Evolutionary conservation across 2,888 invertebrate species (phyloP).

Genomic region (Drosophila infuscata): DNA sequence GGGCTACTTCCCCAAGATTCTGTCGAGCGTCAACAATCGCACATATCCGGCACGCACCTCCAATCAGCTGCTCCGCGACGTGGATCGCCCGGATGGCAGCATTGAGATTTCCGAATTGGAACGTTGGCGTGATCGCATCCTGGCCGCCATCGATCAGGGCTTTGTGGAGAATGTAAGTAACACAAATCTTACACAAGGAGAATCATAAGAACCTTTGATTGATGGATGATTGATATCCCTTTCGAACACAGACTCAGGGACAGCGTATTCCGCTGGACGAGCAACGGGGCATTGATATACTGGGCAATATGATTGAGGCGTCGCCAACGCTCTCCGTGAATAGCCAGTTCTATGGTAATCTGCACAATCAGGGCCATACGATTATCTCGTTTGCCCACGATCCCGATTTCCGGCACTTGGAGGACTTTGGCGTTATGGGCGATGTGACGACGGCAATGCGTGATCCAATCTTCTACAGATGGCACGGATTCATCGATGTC

Average conservation of each 20-base stretch:
- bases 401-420: constrained; percentile 90
- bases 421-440: constrained; percentile 91
- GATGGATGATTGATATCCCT: too few species aligned
- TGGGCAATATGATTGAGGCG: constrained; percentile 92
- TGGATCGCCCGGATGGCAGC: constrained; percentile 89
- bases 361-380: constrained; percentile 94
- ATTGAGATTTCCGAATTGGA: constrained; percentile 87
- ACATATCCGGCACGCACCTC: constrained; percentile 90
- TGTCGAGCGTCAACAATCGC: constrained; percentile 88
- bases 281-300: constrained; percentile 89
- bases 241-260: constrained; percentile 61
- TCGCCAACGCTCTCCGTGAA: constrained; percentile 88
- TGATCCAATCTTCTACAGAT: constrained; percentile 94
- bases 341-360: constrained; percentile 89
- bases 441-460: constrained; percentile 94
- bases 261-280: constrained; percentile 76
- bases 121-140: constrained; percentile 90
- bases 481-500: constrained; percentile 92
- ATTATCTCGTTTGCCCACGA: constrained; percentile 92
- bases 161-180: constrained; percentile 86
- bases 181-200: background rate
- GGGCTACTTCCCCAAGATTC: constrained; percentile 93
- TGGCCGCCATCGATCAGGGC: constrained; percentile 91
- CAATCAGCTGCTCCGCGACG: constrained; percentile 87
- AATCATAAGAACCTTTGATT: background rate